A percentile compares a stretch with the other conserved stretches of the same genome.
Conservation (phyloP, 2,888 invertebrate species). For the Catocala fraxini region DNA sequence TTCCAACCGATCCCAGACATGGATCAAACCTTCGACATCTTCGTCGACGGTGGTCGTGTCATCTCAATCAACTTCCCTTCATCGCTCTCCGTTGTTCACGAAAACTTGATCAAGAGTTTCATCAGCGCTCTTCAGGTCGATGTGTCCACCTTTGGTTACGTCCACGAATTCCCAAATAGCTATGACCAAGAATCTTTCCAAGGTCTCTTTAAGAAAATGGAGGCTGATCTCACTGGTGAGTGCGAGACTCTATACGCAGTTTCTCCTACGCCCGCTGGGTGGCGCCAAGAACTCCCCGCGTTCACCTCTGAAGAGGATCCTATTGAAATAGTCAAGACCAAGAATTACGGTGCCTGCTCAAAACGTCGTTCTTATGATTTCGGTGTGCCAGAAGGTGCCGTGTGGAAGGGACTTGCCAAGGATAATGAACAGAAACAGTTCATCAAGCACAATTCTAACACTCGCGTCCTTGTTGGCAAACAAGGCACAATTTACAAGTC, state of each 20-base stretch:
- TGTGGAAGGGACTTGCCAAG: constrained; percentile 81
- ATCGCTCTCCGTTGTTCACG: constrained; percentile 87
- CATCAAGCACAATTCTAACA: constrained; percentile 86
- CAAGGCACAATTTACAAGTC: constrained; percentile 89
- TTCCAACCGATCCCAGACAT: constrained; percentile 86
- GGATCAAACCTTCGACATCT: constrained; percentile 88
- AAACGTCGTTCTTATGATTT: constrained; percentile 89
- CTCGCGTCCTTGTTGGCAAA: constrained; percentile 85
- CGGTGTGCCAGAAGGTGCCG: constrained; percentile 86
- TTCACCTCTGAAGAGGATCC: constrained; percentile 79
- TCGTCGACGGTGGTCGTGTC: constrained; percentile 89
- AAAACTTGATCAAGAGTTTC: constrained; percentile 91
- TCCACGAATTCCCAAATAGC: constrained; percentile 78
- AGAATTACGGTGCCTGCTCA: constrained; percentile 89
- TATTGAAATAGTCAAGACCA: constrained; percentile 89
- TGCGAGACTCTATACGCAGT: constrained; percentile 91
- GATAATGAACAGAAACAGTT: constrained; percentile 83
- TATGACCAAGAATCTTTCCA: constrained; percentile 79
- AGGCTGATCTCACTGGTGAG: constrained; percentile 90
- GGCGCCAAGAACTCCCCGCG: constrained; percentile 83
- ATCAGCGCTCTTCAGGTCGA: constrained; percentile 91
- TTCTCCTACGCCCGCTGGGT: constrained; percentile 86
- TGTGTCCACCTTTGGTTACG: constrained; percentile 85
- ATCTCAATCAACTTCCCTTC: constrained; percentile 86
- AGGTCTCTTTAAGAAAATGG: constrained; percentile 90